phyloP scores from a whole-genome alignment of 1,140 invertebrate genomes.

The Tenebrio molitor region DNA sequence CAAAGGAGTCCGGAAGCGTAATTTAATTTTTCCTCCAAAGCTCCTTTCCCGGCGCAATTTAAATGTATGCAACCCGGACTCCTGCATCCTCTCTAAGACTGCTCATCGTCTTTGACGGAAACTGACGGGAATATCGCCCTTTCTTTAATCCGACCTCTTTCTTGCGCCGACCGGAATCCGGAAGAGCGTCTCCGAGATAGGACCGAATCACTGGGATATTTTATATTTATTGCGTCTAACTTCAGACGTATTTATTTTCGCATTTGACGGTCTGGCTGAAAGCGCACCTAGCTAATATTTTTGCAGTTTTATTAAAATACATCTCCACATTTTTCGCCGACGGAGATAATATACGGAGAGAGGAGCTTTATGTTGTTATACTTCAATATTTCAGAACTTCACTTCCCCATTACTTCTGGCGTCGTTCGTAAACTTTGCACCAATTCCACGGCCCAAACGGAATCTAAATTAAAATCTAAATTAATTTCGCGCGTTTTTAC shows the following conservation, averaged over 20 bases:
- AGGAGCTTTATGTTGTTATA: too few relatives aligned
- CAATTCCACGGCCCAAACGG: background rate
- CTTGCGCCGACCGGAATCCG: constrained; percentile 9
- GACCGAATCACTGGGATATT: constrained; percentile 14
- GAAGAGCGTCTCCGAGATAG: background rate
- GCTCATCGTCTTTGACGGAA: constrained; percentile 19
- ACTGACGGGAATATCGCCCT: constrained; percentile 17
- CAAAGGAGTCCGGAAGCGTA: constrained; percentile 19
- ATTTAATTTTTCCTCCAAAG: constrained; percentile 31
- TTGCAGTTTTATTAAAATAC: constrained; percentile 5
- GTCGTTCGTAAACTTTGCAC: background rate
- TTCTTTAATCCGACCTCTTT: background rate
- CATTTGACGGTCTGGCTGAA: constrained; percentile 5
- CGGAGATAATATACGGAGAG: too few relatives aligned
- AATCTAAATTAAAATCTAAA: constrained; percentile 17
- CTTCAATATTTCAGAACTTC: too few relatives aligned
- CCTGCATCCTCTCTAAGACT: constrained; percentile 12
- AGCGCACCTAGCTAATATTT: background rate
- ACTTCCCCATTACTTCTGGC: too few relatives aligned
- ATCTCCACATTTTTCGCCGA: background rate
- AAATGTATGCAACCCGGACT: constrained; percentile 10
- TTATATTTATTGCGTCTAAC: constrained; percentile 22
- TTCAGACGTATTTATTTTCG: constrained; percentile 13
- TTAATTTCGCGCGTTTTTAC: background rate
- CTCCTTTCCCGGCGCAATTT: constrained; percentile 16